Conservation (phyloP, 2,888 invertebrate genomes). For the Amiota communis region DNA sequence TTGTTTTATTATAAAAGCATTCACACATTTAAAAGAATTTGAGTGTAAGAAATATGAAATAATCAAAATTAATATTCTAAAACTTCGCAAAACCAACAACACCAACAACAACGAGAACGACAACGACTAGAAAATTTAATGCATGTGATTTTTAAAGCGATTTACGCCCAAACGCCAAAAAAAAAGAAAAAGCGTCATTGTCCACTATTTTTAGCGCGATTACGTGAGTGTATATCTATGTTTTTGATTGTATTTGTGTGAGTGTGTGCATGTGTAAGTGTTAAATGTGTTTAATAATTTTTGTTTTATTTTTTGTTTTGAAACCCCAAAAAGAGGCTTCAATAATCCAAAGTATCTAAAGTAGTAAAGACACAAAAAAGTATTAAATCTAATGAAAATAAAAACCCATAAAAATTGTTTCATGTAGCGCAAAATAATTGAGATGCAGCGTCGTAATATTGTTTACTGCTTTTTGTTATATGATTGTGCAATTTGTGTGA, state of each 20-base stretch:
- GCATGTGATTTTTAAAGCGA: conserved; percentile 32
- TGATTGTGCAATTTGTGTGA: no score
- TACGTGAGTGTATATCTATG: conserved; percentile 56
- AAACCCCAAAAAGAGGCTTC: background rate
- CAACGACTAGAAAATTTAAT: conserved; percentile 15
- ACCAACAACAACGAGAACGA: conserved; percentile 14
- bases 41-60: conserved; percentile 6
- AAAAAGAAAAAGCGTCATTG: conserved; percentile 46
- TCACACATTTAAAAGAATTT: conserved; percentile 19
- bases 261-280: no score
- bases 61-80: conserved; percentile 5
- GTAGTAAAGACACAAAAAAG: no score
- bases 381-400: conserved; percentile 1
- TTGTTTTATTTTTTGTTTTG: no score
- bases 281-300: no score
- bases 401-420: background rate
- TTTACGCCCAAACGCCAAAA: conserved; percentile 8
- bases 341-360: background rate
- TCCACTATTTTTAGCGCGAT: conserved; percentile 63
- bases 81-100: conserved; percentile 27
- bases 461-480: no score
- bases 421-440: no score
- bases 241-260: no score
- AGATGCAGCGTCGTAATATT: no score
- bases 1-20: no score